A percentile compares a stretch with the other conserved stretches of the same genome.
phyloP scores from a whole-genome alignment of 2,797 vertebrate species.

The Galago senegalensis region DNA sequence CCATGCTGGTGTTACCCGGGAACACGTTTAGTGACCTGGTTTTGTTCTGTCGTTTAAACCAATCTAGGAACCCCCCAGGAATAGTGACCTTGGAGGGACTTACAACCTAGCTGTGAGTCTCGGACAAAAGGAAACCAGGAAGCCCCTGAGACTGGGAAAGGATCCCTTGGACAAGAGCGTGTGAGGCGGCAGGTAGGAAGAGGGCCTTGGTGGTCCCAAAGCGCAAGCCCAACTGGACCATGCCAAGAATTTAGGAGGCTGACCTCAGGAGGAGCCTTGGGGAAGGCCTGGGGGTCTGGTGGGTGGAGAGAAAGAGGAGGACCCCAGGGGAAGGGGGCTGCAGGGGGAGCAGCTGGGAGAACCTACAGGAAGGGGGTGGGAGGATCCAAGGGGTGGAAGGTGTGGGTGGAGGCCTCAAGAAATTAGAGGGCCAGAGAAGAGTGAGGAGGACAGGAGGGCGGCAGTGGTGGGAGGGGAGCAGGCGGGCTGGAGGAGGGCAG shows the following conservation, averaged over 20 bases:
- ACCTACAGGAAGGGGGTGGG: too few relatives aligned
- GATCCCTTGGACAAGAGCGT: too few relatives aligned
- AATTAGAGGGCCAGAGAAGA: background rate
- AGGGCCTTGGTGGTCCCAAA: background rate
- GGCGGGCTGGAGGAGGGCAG: too few relatives aligned
- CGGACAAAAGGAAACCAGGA: background rate
- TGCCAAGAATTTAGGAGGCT: background rate
- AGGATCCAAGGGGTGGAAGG: fast-evolving
- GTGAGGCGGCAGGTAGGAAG: background rate
- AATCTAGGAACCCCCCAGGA: background rate
- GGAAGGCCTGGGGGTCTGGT: background rate
- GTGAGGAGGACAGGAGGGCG: too few relatives aligned
- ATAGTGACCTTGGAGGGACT: background rate
- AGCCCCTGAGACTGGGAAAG: too few relatives aligned
- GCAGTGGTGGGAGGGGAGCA: too few relatives aligned
- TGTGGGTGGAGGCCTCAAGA: too few relatives aligned
- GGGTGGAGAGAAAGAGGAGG: background rate
- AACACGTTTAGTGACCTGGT: background rate
- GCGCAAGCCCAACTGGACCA: background rate
- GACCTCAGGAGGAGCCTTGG: background rate
- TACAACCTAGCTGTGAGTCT: background rate
- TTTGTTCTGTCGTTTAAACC: background rate
- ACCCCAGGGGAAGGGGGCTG: background rate
- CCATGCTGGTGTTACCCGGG: background rate
- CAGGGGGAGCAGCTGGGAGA: too few relatives aligned